These are phyloP conservation scores for Gobionotothen gibberifrons DNA, from an alignment of 2,797 vertebrate species.

Conservation along the genomic window DNA sequence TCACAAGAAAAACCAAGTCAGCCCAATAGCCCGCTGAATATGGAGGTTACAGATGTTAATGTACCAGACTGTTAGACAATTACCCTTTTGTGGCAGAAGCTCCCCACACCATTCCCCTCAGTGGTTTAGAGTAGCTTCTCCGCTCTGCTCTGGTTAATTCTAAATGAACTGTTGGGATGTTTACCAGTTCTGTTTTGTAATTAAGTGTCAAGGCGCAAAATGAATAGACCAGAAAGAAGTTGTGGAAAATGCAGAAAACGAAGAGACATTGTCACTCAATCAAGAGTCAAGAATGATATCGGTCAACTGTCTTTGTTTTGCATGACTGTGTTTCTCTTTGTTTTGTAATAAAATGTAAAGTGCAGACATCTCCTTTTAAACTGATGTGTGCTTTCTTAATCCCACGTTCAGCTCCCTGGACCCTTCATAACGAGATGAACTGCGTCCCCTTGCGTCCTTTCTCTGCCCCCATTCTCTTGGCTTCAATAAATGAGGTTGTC, in stretches of 20 bases:
- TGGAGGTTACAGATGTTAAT: slow-evolving; percentile 42
- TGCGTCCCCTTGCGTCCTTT: slow-evolving; percentile 18
- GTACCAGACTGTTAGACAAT: slow-evolving; percentile 58
- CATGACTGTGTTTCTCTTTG: slow-evolving; percentile 4
- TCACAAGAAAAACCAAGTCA: slow-evolving; percentile 36
- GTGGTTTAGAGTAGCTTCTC: slow-evolving; percentile 51
- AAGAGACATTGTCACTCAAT: slow-evolving; percentile 35
- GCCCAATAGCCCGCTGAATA: slow-evolving; percentile 5
- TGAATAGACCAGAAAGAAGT: slow-evolving; percentile 55
- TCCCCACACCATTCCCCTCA: slow-evolving; percentile 45
- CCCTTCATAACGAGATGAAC: not conserved
- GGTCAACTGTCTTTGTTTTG: slow-evolving; percentile 13
- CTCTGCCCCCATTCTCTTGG: slow-evolving; percentile 25
- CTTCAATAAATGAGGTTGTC: slow-evolving; percentile 66
- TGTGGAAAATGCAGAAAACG: slow-evolving; percentile 36
- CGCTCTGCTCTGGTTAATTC: slow-evolving; percentile 68
- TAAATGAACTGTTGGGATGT: slow-evolving; percentile 60
- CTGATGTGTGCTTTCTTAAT: not conserved
- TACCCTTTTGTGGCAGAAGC: slow-evolving; percentile 39
- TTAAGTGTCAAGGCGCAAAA: slow-evolving; percentile 71
- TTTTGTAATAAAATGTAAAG: slow-evolving; percentile 4
- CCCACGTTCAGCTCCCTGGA: not conserved
- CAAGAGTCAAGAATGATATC: slow-evolving; percentile 22
- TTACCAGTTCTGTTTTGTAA: slow-evolving; percentile 68
- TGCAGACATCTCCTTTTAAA: slow-evolving; percentile 30